Base-by-base conservation (phyloP, 2,888 invertebrate species). In the Myopa tessellatipennis region DNA sequence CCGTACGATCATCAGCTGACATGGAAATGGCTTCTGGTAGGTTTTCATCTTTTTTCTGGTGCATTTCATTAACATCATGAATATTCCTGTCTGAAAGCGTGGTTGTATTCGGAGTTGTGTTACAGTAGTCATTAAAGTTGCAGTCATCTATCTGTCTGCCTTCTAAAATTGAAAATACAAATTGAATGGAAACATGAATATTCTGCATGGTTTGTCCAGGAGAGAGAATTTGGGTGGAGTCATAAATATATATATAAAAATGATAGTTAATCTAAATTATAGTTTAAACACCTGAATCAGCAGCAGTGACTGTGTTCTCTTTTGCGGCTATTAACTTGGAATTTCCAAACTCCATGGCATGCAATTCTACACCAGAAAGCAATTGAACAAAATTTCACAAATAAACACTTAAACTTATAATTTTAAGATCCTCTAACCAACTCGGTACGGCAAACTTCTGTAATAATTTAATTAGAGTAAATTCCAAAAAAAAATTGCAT, bases 1-100 rank as follows among this genome's bases (percentile, higher is more conserved):
- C 88, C 76, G 82, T 85, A 34, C 84, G 83, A 74, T 89, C 89
- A 78, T 85, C 86, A 55, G 85, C 84, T 34, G 89, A 87, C 89
- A 89, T 89, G 50, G 82, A 87, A 88, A 89, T 89, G 52, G 82
- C 80, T 72, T 84, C 84, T 79, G 83, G 52, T 36, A 5, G 55
- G 36, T 52, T 52, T 68, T 58, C 26, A 10, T 10, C 4, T 38
- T 36, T 65, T 3, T 65, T 16, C 38, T 65, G 38, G 4, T 65
- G 65, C 14, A 34, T 58, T 71, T 55, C 3, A 8, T 14, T 55
- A 34, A 1, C 36, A 38, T 40, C 36, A 63, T 38, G 8, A 65
- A 38, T 14, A 38, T 3, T 38, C 34, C 52, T 65, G 63, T 14
- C 52, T 50, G 50, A 16, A 26, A 50, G 26, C 34, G 18, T 65